Percentiles rank a stretch among this genome's conserved stretches.
These are phyloP conservation scores for Thera obeliscata DNA, from an alignment of 2,888 invertebrate genomes.

Conservation along the genomic window DNA sequence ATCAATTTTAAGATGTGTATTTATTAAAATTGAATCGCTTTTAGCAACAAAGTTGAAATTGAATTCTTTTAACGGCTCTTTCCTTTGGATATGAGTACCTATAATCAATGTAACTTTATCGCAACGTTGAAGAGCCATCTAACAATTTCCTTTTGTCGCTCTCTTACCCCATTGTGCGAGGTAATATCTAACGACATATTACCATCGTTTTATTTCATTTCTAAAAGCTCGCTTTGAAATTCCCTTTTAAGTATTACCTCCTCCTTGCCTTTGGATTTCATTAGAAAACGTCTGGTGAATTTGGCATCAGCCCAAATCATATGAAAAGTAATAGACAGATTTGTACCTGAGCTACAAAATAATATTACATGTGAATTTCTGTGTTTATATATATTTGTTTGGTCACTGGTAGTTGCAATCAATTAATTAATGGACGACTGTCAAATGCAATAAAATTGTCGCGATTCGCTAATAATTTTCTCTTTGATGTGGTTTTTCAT, in stretches of 20 bases:
- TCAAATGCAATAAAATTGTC: constrained; percentile 38
- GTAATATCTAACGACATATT: constrained; percentile 72
- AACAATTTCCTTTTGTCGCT: constrained; percentile 70
- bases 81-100: constrained; percentile 35
- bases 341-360: background rate
- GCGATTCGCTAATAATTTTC: constrained; percentile 52
- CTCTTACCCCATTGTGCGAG: constrained; percentile 65
- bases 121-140: constrained; percentile 63
- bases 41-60: constrained; percentile 38
- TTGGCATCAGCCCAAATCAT: constrained; percentile 42
- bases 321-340: background rate
- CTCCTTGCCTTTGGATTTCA: constrained; percentile 54
- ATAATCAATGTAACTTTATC: constrained; percentile 70
- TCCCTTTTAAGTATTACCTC: constrained; percentile 66
- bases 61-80: constrained; percentile 30
- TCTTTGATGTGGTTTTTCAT: constrained; percentile 65
- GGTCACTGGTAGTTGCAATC: background rate
- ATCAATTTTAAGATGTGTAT: constrained; percentile 41
- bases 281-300: constrained; percentile 52
- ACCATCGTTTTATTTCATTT: constrained; percentile 74
- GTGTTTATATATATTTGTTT: background rate
- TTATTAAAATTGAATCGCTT: constrained; percentile 32
- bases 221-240: constrained; percentile 66
- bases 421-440: constrained; percentile 30
- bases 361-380: background rate